These are phyloP conservation scores for Caenorhabditis sp. DNA, from an alignment of 2,888 invertebrate species.

Conservation along the genomic window DNA sequence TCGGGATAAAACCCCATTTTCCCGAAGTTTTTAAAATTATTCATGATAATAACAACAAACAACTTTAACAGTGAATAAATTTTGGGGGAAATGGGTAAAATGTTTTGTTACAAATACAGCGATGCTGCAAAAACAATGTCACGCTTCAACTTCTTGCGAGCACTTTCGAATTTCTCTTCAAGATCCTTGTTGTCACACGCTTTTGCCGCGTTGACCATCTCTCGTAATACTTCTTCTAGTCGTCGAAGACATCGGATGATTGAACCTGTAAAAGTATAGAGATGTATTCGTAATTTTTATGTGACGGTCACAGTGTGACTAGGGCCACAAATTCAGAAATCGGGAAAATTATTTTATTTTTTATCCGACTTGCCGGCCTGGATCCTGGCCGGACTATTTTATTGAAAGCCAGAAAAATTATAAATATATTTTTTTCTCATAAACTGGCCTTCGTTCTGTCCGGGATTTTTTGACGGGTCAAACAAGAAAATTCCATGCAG, in stretches of 20 bases:
- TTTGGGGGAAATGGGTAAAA: neutral
- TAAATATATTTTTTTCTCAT: too few species aligned
- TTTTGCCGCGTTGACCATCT: constrained; percentile 77
- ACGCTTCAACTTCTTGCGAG: constrained; percentile 81
- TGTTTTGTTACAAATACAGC: constrained; percentile 81
- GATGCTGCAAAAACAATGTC: constrained; percentile 99
- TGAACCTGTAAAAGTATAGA: constrained; percentile 75
- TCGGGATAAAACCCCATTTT: too few species aligned
- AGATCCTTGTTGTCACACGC: constrained; percentile 58
- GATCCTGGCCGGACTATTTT: too few species aligned
- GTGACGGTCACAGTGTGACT: neutral
- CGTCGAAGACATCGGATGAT: constrained; percentile 92
- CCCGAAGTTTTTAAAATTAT: too few species aligned
- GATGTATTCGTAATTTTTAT: constrained; percentile 1
- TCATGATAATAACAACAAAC: neutral
- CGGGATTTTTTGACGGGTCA: too few species aligned
- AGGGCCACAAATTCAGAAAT: too few species aligned
- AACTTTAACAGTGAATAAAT: constrained; percentile 5
- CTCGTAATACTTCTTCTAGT: constrained; percentile 91
- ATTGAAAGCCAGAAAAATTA: too few species aligned
- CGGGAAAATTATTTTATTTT: too few species aligned
- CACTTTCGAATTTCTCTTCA: constrained; percentile 73
- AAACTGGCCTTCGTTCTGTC: too few species aligned
- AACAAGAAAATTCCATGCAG: too few species aligned
- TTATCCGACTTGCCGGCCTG: too few species aligned